Conservation (phyloP, 2,888 invertebrate genomes). For the Rambutsinella grinnellia region DNA sequence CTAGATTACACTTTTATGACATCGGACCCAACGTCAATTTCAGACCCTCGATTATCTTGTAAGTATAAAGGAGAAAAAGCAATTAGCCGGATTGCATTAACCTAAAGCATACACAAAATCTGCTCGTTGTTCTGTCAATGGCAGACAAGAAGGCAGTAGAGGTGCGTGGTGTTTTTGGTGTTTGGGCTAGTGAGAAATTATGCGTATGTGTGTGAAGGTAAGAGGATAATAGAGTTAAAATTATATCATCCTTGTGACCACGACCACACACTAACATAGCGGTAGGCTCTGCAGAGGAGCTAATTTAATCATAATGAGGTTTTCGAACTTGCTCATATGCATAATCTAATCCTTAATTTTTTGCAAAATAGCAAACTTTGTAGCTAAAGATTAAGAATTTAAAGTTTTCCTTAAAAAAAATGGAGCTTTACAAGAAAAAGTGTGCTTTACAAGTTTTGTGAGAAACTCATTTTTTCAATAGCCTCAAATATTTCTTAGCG, state of each 20-base stretch:
- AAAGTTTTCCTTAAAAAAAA: no score
- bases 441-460: no score
- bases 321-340: no score
- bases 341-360: no score
- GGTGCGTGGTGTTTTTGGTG: not conserved
- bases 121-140: not conserved
- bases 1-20: constrained; percentile 36
- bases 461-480: not conserved
- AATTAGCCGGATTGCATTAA: constrained; percentile 36
- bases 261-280: no score
- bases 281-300: no score
- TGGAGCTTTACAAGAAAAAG: no score
- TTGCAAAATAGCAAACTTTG: no score
- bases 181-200: no score
- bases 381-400: no score
- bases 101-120: not conserved
- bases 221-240: constrained; percentile 6
- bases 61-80: constrained; percentile 13
- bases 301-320: no score
- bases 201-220: constrained; percentile 19
- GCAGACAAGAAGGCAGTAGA: not conserved
- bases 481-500: not conserved
- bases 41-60: not conserved
- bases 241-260: constrained; percentile 27
- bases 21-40: not conserved